A percentile compares a stretch with the other conserved stretches of the same genome.
phyloP scores from a whole-genome alignment of 1,140 invertebrate species.

The Nylanderia fulva region DNA sequence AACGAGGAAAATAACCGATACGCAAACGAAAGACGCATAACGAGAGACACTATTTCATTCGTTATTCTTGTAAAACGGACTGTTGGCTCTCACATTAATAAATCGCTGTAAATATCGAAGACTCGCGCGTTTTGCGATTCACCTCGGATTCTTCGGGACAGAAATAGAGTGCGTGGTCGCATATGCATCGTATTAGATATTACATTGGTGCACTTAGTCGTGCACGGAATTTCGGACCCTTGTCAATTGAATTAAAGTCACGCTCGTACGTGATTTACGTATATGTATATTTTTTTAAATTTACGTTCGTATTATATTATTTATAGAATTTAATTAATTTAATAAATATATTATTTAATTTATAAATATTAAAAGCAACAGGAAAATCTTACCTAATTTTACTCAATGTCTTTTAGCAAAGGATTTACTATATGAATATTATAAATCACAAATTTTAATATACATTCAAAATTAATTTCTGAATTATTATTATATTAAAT shows the following conservation, averaged over 20 bases:
- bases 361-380: too few relatives aligned
- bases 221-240: neutral
- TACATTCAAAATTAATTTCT: too few relatives aligned
- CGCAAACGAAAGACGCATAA: slow-evolving; percentile 12
- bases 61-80: slow-evolving; percentile 19
- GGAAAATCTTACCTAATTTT: too few relatives aligned
- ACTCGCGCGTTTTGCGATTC: slow-evolving; percentile 28
- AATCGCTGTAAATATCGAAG: slow-evolving; percentile 37
- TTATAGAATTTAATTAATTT: too few relatives aligned
- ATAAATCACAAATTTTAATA: too few relatives aligned
- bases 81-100: slow-evolving; percentile 41
- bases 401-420: too few relatives aligned
- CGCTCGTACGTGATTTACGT: neutral
- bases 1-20: too few relatives aligned
- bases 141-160: slow-evolving; percentile 43
- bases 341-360: too few relatives aligned
- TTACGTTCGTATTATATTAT: neutral
- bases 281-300: neutral
- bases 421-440: too few relatives aligned
- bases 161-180: slow-evolving; percentile 46
- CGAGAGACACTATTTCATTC: slow-evolving; percentile 10
- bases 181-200: neutral
- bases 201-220: neutral
- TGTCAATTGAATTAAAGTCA: slow-evolving; percentile 32
- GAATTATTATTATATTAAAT: too few relatives aligned